Evolutionary conservation across 2,888 invertebrate species (phyloP), one percentile per base, ranked within the genome.

Genomic region (Diarsia rubi): DNA sequence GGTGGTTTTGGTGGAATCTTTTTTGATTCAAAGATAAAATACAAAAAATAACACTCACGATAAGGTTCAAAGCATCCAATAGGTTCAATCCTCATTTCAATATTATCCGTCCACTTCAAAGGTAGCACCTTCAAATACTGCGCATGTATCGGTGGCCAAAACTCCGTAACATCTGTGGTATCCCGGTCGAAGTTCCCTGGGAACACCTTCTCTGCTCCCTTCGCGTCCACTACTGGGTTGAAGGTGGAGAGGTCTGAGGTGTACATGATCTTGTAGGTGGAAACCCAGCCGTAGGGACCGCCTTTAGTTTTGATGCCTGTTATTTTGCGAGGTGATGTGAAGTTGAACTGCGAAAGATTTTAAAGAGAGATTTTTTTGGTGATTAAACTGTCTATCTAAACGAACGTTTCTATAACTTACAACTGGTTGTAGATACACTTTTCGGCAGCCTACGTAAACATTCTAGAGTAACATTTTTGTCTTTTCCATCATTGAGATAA

Each of bases 291-390:
- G 62, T 97, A 95, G 0, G 97, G 94, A 0, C 98, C 98, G 21
- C 98, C 98, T 91, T 98, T 98, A 0, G 98, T 98, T 69, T 97
- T 97, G 63, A 99, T 93, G 45, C 98, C 99, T 0, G 98, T 98
- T 57, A 99, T 93, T 89, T 98, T 98, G 65, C 98, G 97, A 0
- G 97, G 97, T 31, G 97, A 97, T 66, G 97, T 94, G 92, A 99
- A 98, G 93, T 99, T 98, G 91, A 98, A 98, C 97, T 98, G 93
- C 16, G 93, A 27, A 76, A 65, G 37, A 37, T 37, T 8, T 37
- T 37, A 0, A 8, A 8, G 37, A 37, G 6, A 37, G n/a, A n/a
- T n/a, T 8, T 37, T 37, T 37, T 5, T 37, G 6, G 37, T 37
- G 37, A 37, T 37, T 5, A 37, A 37, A 37, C n/a, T n/a, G n/a